Base-by-base conservation (phyloP, 2,888 invertebrate species). In the Netelia fuscicornis region DNA sequence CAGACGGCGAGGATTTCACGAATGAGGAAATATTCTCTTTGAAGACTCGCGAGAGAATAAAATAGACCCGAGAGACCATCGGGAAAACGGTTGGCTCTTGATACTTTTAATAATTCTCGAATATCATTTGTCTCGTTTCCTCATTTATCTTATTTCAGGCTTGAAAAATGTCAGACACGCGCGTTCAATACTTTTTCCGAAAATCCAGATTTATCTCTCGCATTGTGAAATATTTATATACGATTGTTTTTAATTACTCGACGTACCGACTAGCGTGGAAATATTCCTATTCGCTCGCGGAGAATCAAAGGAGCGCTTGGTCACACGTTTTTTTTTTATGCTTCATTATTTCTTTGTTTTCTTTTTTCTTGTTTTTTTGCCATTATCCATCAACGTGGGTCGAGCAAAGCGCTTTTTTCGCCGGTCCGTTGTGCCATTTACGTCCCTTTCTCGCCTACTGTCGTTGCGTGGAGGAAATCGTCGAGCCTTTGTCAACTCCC, bases 401-500 rank as follows among this genome's bases (percentile, higher is more conserved):
- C 17, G 9, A 17, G 17, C 58, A 37, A 72, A 42, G 54, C 44
- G 44, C 37, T 65, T 65, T 75, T 70, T 74, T 81, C 17, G 9
- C 20, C 13, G 54, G n/a, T 23, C 9, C 20, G 25, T 42, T 64
- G 42, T 30, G 20, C 17, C 58, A 3, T 80, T 11, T 72, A 9
- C 48, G 23, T 48, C 13, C 25, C 67, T 67, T 48, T 20, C 20
- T 48, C 25, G 17, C 62, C 42, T 70, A 20, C 17, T 76, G 70
- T 68, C 81, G 70, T 25, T 68, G 64, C 70, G 75, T 62, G 70
- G 62, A 70, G 81, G 75, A 75, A 81, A 68, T 81, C 81, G 81
- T 81, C 76, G 81, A 81, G 81, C 75, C 56, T 68, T 76, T 81
- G 75, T 81, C 81, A 81, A 64, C 75, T 70, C 70, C 75, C 75